Conservation (phyloP, 2,888 invertebrate genomes). For the Brachylomia viminalis region DNA sequence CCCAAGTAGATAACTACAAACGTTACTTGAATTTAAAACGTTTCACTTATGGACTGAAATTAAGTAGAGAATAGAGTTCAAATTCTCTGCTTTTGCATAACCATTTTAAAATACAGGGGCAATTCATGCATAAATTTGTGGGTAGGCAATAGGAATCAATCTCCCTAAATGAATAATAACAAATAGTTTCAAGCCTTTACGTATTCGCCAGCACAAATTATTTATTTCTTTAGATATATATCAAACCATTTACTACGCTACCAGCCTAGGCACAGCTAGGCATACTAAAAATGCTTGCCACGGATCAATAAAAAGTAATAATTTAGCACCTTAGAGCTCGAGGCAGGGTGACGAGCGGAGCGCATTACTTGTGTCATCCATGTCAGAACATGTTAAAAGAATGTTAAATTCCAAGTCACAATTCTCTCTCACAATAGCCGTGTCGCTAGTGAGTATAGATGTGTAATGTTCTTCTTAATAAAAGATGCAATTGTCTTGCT, state of each 20-base stretch:
- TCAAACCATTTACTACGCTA: conserved; percentile 38
- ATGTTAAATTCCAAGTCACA: too few relatives aligned
- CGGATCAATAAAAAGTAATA: conserved; percentile 76
- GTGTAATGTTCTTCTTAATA: too few relatives aligned
- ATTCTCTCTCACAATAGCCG: too few relatives aligned
- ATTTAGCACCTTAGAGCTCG: conserved; percentile 67
- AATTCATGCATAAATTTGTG: background rate
- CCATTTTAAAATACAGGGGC: too few relatives aligned
- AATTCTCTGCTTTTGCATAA: background rate
- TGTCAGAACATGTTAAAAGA: too few relatives aligned
- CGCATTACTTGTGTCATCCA: conserved; percentile 34
- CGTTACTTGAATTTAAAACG: background rate
- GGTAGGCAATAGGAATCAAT: background rate
- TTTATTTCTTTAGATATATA: conserved; percentile 42
- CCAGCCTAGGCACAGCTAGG: conserved; percentile 57
- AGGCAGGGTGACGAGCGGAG: conserved; percentile 45
- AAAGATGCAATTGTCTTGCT: too few relatives aligned
- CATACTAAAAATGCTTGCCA: conserved; percentile 66
- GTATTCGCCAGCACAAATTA: conserved; percentile 10
- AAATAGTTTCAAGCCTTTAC: background rate
- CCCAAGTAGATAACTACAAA: background rate
- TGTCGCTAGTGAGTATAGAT: too few relatives aligned
- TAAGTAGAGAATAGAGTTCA: too few relatives aligned
- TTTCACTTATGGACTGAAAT: background rate
- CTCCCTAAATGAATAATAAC: conserved; percentile 1